phyloP scores from a whole-genome alignment of 2,797 vertebrate species.

The Lithobates sylvaticus region DNA sequence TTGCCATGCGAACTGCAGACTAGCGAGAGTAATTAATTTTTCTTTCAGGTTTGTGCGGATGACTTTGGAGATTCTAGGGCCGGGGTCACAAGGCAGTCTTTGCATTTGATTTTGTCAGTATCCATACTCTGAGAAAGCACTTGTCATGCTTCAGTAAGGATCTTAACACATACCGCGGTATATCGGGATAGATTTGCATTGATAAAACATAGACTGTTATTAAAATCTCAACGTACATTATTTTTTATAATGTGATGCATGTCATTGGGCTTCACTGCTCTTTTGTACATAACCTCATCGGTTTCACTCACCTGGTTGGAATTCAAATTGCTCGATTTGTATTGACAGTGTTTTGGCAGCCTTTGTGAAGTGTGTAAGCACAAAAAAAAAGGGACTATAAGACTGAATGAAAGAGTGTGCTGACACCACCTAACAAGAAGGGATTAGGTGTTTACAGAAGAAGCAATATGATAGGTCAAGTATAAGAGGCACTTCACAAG shows the following conservation, averaged over 20 bases:
- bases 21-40: too few relatives aligned
- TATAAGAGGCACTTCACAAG: slow-evolving; percentile 89
- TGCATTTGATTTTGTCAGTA: too few relatives aligned
- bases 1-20: too few relatives aligned
- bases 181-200: too few relatives aligned
- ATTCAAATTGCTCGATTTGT: slow-evolving; percentile 86
- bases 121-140: too few relatives aligned
- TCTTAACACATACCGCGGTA: too few relatives aligned
- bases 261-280: neutral
- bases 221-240: neutral
- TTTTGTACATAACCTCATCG: slow-evolving; percentile 67
- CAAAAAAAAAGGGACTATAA: slow-evolving; percentile 80
- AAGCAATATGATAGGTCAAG: slow-evolving; percentile 96
- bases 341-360: slow-evolving; percentile 88
- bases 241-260: neutral
- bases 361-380: slow-evolving; percentile 79
- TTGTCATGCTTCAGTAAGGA: too few relatives aligned
- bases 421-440: slow-evolving; percentile 96
- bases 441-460: slow-evolving; percentile 98
- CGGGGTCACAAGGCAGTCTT: too few relatives aligned
- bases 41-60: too few relatives aligned
- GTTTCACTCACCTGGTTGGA: slow-evolving; percentile 86
- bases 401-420: slow-evolving; percentile 81
- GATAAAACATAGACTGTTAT: too few relatives aligned
- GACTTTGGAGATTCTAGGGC: too few relatives aligned